phyloP scores from a whole-genome alignment of 2,797 vertebrate genomes.

The Choloepus didactylus region DNA sequence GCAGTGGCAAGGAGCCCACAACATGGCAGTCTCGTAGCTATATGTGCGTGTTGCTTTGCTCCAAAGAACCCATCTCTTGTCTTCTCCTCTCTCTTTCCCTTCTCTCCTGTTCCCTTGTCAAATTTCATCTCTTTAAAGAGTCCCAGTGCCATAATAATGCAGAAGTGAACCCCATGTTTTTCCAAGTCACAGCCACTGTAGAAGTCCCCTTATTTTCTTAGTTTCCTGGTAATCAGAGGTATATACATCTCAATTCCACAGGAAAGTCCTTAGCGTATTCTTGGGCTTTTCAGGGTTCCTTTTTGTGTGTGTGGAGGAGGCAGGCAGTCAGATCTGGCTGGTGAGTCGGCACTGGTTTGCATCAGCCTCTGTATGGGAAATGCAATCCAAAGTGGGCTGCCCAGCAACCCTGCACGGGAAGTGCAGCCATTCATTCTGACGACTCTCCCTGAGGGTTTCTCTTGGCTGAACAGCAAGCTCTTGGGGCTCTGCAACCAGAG shows the following conservation, averaged over 20 bases:
- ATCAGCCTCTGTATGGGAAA: background rate
- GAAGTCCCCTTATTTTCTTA: background rate
- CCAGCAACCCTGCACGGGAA: background rate
- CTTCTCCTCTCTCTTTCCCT: background rate
- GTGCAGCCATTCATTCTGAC: conserved; percentile 27
- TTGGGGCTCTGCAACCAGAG: conserved; percentile 73
- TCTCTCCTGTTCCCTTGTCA: background rate
- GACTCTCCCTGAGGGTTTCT: conserved; percentile 70
- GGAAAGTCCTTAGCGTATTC: too few species aligned
- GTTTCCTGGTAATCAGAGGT: background rate
- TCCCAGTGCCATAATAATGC: background rate
- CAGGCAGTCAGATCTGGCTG: background rate
- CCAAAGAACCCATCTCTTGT: conserved; percentile 13
- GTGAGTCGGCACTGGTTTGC: background rate
- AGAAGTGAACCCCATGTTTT: background rate
- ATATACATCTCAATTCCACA: background rate
- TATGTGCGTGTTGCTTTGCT: background rate
- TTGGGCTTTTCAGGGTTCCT: background rate
- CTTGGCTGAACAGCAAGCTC: conserved; percentile 85
- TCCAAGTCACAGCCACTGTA: background rate
- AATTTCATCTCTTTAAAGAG: background rate
- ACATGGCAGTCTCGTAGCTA: background rate
- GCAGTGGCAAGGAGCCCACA: background rate
- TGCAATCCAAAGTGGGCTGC: background rate
- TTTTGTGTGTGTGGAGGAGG: background rate